Conservation (phyloP, 2,888 invertebrate genomes). For the Acronicta alni region DNA sequence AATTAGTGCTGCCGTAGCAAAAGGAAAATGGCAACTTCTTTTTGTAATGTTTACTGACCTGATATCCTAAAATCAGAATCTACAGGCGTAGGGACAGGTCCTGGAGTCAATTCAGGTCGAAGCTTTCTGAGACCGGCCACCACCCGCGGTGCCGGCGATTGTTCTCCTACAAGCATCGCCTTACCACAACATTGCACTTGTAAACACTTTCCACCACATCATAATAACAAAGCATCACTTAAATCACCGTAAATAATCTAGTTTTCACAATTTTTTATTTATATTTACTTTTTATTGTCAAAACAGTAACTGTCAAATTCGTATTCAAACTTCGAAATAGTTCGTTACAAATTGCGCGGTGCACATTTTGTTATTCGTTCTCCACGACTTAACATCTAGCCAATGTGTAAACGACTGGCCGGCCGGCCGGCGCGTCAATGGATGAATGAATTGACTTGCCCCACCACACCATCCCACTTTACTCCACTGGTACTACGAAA, state of each 20-base stretch:
- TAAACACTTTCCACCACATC: slow-evolving; percentile 73
- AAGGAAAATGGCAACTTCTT: too few relatives aligned
- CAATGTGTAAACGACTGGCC: slow-evolving; percentile 62
- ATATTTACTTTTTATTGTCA: slow-evolving; percentile 44
- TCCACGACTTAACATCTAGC: slow-evolving; percentile 36
- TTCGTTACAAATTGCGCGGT: slow-evolving; percentile 81
- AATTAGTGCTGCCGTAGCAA: too few relatives aligned
- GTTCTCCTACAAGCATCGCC: slow-evolving; percentile 86
- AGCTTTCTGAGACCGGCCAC: slow-evolving; percentile 87
- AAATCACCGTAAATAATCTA: slow-evolving; percentile 50
- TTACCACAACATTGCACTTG: slow-evolving; percentile 79
- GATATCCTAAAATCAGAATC: slow-evolving; percentile 85
- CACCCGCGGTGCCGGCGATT: slow-evolving; percentile 87
- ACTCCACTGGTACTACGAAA: slow-evolving; percentile 56
- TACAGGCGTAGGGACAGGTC: slow-evolving; percentile 80
- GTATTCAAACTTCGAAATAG: slow-evolving; percentile 80
- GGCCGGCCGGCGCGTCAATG: slow-evolving; percentile 75
- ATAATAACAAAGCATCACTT: slow-evolving; percentile 63
- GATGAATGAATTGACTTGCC: slow-evolving; percentile 76
- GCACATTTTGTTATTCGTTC: slow-evolving; percentile 62
- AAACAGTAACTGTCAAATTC: slow-evolving; percentile 75
- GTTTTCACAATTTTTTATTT: slow-evolving; percentile 45
- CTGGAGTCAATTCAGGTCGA: slow-evolving; percentile 84
- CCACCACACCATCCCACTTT: slow-evolving; percentile 50
- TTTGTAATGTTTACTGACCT: slow-evolving; percentile 69